Evolutionary conservation across 2,888 invertebrate species (phyloP).

Genomic region (Mantis religiosa): DNA sequence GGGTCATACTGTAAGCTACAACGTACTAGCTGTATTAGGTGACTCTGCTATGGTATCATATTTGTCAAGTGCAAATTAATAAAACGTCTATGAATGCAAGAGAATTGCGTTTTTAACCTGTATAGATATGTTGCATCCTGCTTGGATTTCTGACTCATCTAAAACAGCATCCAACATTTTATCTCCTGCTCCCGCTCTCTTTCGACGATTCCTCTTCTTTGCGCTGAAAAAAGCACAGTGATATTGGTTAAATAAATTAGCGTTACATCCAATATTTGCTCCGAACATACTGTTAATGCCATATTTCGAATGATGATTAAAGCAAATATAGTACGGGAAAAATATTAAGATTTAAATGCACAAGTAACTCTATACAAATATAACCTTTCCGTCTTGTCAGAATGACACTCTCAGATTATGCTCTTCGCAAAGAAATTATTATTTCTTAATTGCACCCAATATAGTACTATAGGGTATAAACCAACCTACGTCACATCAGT

Average conservation of each 20-base stretch:
- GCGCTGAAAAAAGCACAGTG: constrained; percentile 39
- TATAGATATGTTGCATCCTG: constrained; percentile 58
- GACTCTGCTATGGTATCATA: too few species aligned
- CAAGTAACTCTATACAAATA: background rate
- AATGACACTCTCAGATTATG: background rate
- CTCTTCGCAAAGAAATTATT: background rate
- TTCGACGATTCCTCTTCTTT: constrained; percentile 49
- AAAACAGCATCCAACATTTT: constrained; percentile 30
- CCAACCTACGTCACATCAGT: background rate
- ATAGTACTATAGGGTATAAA: background rate
- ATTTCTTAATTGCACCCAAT: background rate
- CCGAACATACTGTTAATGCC: background rate
- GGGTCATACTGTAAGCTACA: too few species aligned
- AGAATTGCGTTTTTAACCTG: constrained; percentile 37
- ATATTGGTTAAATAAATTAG: background rate
- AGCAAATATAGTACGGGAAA: background rate
- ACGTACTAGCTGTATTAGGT: too few species aligned
- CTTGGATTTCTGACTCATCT: constrained; percentile 35
- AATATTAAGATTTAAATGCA: background rate
- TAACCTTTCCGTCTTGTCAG: too few species aligned
- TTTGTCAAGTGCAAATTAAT: too few species aligned
- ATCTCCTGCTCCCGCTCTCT: constrained; percentile 42
- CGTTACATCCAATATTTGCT: background rate
- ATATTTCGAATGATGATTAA: background rate
- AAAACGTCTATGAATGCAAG: background rate